These are phyloP conservation scores for Nyleta sp. DNA, from an alignment of 2,888 invertebrate genomes.

Conservation along the genomic window DNA sequence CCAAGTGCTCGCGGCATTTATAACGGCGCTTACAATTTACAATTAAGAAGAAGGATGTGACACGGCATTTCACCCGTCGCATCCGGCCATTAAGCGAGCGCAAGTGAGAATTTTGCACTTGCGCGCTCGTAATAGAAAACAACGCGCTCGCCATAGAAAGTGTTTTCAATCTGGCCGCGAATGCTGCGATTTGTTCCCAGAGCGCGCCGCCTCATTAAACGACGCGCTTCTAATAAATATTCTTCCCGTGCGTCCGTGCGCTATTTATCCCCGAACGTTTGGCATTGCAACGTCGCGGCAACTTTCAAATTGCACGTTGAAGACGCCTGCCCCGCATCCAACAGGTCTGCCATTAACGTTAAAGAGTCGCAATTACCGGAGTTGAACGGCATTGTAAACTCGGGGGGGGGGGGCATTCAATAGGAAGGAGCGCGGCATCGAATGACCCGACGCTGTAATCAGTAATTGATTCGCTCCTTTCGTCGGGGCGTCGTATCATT, in stretches of 20 bases:
- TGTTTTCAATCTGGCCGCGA: slow-evolving; percentile 47
- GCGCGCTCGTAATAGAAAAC: slow-evolving; percentile 56
- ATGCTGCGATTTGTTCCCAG: slow-evolving; percentile 48
- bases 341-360: background rate
- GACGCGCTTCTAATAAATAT: slow-evolving; percentile 31
- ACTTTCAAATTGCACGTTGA: slow-evolving; percentile 13
- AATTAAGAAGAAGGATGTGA: slow-evolving; percentile 60
- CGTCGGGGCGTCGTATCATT: background rate
- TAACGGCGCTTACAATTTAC: slow-evolving; percentile 50
- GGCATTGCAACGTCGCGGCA: background rate
- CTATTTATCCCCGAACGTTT: slow-evolving; percentile 24
- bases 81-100: slow-evolving; percentile 52
- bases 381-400: too few relatives aligned
- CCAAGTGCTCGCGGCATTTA: slow-evolving; percentile 26
- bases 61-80: slow-evolving; percentile 58
- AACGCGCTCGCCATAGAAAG: slow-evolving; percentile 49
- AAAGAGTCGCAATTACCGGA: slow-evolving; percentile 5
- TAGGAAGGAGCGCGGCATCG: too few relatives aligned
- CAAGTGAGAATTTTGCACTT: slow-evolving; percentile 64
- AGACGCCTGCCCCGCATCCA: too few relatives aligned
- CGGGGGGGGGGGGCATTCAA: too few relatives aligned
- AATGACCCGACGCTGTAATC: slow-evolving; percentile 2
- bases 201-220: slow-evolving; percentile 48
- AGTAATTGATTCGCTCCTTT: slow-evolving; percentile 1
- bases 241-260: slow-evolving; percentile 9